Percentiles rank a stretch among this genome's conserved stretches.
Evolutionary conservation across 1,140 invertebrate species (phyloP).

Genomic region (Brachionus calyciflorus): DNA sequence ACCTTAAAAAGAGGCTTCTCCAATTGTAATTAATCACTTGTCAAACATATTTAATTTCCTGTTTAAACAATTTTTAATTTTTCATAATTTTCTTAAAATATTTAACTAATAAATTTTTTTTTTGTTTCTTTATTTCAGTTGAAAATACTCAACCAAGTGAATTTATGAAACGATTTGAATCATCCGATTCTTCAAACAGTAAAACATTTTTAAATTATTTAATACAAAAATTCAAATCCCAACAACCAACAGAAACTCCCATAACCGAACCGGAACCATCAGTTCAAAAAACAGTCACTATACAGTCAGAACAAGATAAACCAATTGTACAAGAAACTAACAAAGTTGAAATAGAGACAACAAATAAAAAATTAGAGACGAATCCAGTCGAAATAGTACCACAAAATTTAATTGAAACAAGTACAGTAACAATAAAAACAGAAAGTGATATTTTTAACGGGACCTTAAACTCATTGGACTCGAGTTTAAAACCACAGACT

Average conservation of each 20-base stretch:
- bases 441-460: background rate
- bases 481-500: background rate
- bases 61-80: no score
- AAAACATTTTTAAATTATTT: conserved; percentile 19
- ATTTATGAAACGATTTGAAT: conserved; percentile 1
- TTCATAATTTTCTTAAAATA: background rate
- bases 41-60: no score
- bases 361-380: background rate
- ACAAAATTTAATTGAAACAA: background rate
- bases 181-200: background rate
- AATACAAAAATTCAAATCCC: conserved; percentile 11
- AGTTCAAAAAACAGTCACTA: background rate
- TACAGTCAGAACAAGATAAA: background rate
- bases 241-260: background rate
- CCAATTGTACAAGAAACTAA: background rate
- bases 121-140: conserved; percentile 18
- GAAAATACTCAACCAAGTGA: conserved; percentile 6
- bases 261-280: background rate
- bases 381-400: background rate
- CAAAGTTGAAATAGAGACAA: background rate
- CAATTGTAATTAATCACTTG: no score
- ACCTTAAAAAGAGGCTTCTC: no score
- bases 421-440: background rate
- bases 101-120: background rate
- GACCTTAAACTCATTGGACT: background rate